Percentiles rank a stretch among this genome's conserved stretches.
These are phyloP conservation scores for Chloropsis cyanopogon DNA, from an alignment of 2,113 vertebrate genomes.

Conservation along the genomic window DNA sequence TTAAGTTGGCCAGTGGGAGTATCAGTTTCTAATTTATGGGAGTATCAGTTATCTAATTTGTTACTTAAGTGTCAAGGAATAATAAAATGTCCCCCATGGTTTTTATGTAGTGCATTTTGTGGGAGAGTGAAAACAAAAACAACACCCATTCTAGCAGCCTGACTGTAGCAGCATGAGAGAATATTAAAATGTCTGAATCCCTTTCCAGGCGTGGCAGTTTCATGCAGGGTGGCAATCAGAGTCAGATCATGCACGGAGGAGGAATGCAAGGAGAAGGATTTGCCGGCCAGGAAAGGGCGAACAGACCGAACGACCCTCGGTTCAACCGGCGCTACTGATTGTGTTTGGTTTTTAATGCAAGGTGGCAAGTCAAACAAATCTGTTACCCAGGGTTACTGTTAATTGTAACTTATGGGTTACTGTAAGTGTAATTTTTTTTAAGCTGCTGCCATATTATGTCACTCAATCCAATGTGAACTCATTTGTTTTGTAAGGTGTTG, in stretches of 20 bases:
- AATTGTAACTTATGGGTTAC: slow-evolving; percentile 54
- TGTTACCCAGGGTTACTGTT: slow-evolving; percentile 57
- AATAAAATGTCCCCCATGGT: neutral
- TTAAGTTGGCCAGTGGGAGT: neutral
- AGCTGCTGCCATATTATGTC: slow-evolving; percentile 75
- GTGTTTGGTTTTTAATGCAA: slow-evolving; percentile 49
- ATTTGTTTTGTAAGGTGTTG: slow-evolving; percentile 75
- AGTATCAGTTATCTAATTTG: neutral
- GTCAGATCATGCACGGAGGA: slow-evolving; percentile 85
- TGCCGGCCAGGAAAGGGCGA: slow-evolving; percentile 77
- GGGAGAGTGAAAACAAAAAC: neutral
- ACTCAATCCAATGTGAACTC: slow-evolving; percentile 74
- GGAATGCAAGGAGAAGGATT: slow-evolving; percentile 86
- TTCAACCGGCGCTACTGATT: slow-evolving; percentile 79
- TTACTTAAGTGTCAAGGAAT: neutral
- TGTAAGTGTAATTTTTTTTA: slow-evolving; percentile 71
- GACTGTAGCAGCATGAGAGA: neutral
- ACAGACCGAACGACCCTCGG: slow-evolving; percentile 71
- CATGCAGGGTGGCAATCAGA: slow-evolving; percentile 84
- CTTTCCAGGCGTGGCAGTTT: slow-evolving; percentile 82
- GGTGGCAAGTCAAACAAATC: slow-evolving; percentile 31
- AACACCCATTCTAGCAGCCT: neutral
- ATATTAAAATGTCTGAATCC: neutral
- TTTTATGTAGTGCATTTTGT: neutral
- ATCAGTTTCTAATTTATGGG: neutral